Evolutionary conservation across 2,113 vertebrate species (phyloP), one percentile per base, ranked within the genome.

Genomic region (Plotosus lineatus): DNA sequence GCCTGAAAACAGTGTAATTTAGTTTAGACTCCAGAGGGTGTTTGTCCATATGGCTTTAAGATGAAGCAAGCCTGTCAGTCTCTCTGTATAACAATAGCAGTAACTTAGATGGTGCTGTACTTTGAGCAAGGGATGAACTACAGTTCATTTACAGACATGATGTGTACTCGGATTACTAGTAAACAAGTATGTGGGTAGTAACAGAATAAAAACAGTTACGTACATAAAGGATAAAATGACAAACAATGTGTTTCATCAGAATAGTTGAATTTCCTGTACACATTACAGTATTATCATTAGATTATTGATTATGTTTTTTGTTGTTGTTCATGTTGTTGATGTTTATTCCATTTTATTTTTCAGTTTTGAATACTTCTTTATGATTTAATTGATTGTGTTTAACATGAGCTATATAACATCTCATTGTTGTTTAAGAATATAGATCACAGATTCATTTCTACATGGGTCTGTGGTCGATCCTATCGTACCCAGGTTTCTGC

Each of bases 401-500:
- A 11, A 19, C 23, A 40, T 77, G 26, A 23, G 46, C 21, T 44
- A 0, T 23, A 38, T 7, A 6, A 44, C 14, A 7, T 73, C 72
- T 2, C 60, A 53, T 50, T 38, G 77, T 85, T 82, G 82, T 88
- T 42, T 48, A 55, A 89, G 92, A 91, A 93, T 96, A 92, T 94
- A 96, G 94, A 96, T 96, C 93, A 94, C 94, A 93, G 95, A 94
- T 96, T 97, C 95, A 94, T 95, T 93, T 95, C 93, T 94, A 91
- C 93, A 92, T 94, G 93, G 95, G 95, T 97, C 94, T 60, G 92
- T 90, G 90, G 91, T 40, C 88, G 92, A 93, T 89, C 94, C 93
- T 91, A 92, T 91, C 91, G 44, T 94, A 94, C 92, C 82, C 36
- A 91, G 46, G 91, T 23, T 73, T 46, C 11, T 46, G 92, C 74